Evolutionary conservation across 2,888 invertebrate species (phyloP).

Genomic region (Cecidostiba fungosa): DNA sequence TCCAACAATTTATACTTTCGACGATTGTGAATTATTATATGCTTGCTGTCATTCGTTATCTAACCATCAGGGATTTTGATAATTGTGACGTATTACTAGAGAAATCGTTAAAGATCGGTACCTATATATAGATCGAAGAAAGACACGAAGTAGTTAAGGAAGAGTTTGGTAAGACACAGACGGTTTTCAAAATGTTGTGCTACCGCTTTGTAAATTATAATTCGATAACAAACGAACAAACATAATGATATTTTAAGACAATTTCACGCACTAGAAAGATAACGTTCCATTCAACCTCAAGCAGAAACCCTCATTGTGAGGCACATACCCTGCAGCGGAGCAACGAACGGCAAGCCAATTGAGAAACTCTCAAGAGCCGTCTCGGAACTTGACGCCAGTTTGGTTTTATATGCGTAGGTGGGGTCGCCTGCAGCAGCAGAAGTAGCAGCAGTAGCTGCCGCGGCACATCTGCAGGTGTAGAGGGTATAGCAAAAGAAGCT

Average conservation of each 20-base stretch:
- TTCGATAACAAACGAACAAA: no score
- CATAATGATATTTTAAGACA: no score
- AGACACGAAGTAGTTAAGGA: not conserved
- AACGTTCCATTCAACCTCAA: no score
- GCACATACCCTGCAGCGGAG: not conserved
- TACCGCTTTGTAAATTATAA: no score
- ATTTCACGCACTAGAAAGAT: no score
- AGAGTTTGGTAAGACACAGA: not conserved
- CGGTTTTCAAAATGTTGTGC: no score
- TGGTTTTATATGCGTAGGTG: conserved; percentile 22
- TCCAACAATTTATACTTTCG: not conserved
- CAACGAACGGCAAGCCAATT: not conserved
- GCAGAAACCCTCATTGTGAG: not conserved
- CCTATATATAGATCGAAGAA: not conserved
- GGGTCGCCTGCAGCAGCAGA: conserved; percentile 13
- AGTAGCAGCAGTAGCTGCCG: not conserved
- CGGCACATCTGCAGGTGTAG: conserved; percentile 59
- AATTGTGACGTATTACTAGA: not conserved
- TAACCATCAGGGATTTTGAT: not conserved
- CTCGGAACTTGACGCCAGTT: not conserved
- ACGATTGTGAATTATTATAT: not conserved
- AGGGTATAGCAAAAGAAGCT: conserved; percentile 72
- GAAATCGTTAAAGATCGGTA: not conserved
- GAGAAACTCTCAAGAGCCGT: not conserved
- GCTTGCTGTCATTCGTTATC: not conserved